Conservation (phyloP, 92 coral and sea anemone genomes). For the Porites divaricata region DNA sequence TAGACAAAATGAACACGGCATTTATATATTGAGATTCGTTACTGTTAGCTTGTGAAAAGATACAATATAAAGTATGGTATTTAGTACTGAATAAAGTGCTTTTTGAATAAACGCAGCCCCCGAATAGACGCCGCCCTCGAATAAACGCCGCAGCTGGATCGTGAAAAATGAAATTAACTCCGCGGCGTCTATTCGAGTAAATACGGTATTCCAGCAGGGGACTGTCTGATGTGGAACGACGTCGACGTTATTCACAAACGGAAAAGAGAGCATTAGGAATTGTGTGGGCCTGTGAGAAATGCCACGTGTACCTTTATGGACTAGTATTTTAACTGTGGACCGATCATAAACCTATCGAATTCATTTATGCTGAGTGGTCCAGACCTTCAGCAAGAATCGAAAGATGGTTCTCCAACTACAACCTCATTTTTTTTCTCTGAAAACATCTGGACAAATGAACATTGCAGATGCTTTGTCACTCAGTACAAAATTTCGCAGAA, state of each 20-base stretch:
- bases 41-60: no score
- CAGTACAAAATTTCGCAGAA: constrained; percentile 20
- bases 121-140: no score
- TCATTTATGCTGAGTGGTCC: constrained; percentile 30
- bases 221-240: constrained; percentile 40
- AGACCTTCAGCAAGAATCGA: constrained; percentile 39
- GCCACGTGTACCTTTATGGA: constrained; percentile 40
- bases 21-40: no score
- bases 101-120: no score
- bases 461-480: constrained; percentile 26
- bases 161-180: no score
- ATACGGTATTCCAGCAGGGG: constrained; percentile 51
- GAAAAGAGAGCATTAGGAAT: constrained; percentile 33
- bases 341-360: constrained; percentile 43
- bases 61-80: no score
- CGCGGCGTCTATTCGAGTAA: no score
- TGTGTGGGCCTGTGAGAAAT: constrained; percentile 38
- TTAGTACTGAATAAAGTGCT: no score
- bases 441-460: constrained; percentile 18
- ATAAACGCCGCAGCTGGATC: no score
- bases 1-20: no score
- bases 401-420: constrained; percentile 14
- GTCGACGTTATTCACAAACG: constrained; percentile 28
- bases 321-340: constrained; percentile 33
- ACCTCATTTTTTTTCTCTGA: no score